Conservation (phyloP, 1,140 invertebrate genomes). For the Scaptomyza pallida region DNA sequence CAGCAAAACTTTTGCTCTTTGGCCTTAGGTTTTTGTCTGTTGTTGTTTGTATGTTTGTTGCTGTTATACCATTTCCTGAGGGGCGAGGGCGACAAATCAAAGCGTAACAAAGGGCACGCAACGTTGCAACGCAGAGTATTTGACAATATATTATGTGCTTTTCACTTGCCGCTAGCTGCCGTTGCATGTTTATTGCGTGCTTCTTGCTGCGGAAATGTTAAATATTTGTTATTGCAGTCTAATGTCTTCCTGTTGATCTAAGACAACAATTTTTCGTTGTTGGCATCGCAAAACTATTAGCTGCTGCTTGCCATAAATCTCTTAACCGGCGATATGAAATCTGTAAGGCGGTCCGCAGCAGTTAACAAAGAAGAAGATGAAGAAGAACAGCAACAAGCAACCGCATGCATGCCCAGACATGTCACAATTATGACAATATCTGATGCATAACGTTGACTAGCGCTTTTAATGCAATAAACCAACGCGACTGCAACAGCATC, state of each 20-base stretch:
- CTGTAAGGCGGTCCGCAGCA: not conserved
- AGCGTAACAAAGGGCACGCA: conserved; percentile 64
- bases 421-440: conserved; percentile 82
- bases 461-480: conserved; percentile 80
- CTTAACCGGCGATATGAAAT: conserved; percentile 38
- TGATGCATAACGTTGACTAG: conserved; percentile 75
- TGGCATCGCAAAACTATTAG: conserved; percentile 74
- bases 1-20: conserved; percentile 62
- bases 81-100: conserved; percentile 66
- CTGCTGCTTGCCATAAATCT: conserved; percentile 64
- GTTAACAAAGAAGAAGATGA: conserved; percentile 14
- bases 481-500: conserved; percentile 55
- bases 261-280: conserved; percentile 63
- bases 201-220: conserved; percentile 75
- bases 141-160: conserved; percentile 73
- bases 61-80: conserved; percentile 37
- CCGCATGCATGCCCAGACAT: conserved; percentile 69
- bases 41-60: conserved; percentile 37
- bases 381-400: not conserved
- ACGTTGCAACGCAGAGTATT: conserved; percentile 64
- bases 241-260: conserved; percentile 66
- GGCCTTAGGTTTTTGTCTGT: conserved; percentile 38
- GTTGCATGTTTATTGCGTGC: not conserved
- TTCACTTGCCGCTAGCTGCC: conserved; percentile 51
- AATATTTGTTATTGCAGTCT: conserved; percentile 82